Percentiles rank a stretch among this genome's conserved stretches.
These are phyloP conservation scores for Sminthurides bifidus DNA, from an alignment of 1,140 invertebrate genomes.

Conservation along the genomic window DNA sequence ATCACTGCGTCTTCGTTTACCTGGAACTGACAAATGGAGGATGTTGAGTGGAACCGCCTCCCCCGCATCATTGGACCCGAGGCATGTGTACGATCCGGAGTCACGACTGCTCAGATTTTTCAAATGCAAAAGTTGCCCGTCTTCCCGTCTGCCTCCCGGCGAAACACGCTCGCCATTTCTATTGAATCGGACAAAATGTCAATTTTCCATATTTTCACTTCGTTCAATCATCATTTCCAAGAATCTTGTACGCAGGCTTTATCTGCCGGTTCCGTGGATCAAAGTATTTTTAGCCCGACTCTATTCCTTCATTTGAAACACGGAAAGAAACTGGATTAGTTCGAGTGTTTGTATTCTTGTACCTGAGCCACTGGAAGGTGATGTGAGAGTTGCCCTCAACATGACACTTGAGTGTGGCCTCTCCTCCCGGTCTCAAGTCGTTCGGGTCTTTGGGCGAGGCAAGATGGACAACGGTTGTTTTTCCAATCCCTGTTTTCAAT, in stretches of 20 bases:
- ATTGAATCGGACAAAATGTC: no score
- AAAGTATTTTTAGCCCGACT: no score
- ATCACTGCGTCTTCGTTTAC: no score
- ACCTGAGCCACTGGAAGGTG: conserved; percentile 61
- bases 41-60: conserved; percentile 42
- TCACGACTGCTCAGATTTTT: conserved; percentile 47
- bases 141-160: conserved; percentile 50
- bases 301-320: no score
- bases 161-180: conserved; percentile 49
- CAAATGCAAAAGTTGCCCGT: no score
- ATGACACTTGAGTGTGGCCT: conserved; percentile 58
- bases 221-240: no score
- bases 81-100: conserved; percentile 59
- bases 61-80: conserved; percentile 53
- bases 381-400: conserved; percentile 60
- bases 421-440: conserved; percentile 43
- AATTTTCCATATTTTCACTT: no score
- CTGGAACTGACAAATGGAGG: conserved; percentile 44
- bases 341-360: no score
- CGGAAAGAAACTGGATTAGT: no score
- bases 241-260: no score
- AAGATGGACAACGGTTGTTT: conserved; percentile 49
- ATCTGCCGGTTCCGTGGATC: no score
- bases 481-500: conserved; percentile 49
- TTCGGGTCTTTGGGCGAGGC: conserved; percentile 46